phyloP scores from a whole-genome alignment of 1,140 invertebrate species.

The Neoseiulus cucumeris region DNA sequence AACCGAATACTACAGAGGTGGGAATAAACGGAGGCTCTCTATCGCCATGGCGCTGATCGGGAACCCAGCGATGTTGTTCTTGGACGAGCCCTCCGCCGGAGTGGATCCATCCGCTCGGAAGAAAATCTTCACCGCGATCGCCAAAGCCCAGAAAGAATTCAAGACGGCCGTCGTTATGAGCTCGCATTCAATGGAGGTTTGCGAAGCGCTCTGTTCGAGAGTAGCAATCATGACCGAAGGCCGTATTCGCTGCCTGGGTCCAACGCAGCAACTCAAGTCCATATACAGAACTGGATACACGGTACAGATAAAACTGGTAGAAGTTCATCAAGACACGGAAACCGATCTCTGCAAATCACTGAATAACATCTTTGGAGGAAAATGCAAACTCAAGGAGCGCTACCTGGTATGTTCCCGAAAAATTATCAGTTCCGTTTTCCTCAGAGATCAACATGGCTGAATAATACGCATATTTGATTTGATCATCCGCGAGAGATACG shows the following conservation, averaged over 20 bases:
- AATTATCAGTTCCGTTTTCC: no score
- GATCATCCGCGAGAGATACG: no score
- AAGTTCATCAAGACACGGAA: no score
- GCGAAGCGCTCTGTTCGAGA: conserved; percentile 60
- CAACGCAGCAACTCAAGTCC: no score
- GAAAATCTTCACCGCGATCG: conserved; percentile 28
- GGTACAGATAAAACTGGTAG: no score
- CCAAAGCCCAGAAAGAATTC: not conserved
- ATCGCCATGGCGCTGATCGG: conserved; percentile 32
- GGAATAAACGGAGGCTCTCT: conserved; percentile 34
- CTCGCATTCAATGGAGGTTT: conserved; percentile 61
- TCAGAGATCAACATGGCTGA: no score
- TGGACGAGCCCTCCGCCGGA: conserved; percentile 31
- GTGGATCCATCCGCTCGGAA: conserved; percentile 31
- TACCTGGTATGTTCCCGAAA: no score
- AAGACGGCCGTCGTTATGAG: conserved; percentile 37
- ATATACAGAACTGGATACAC: no score
- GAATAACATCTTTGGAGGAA: no score
- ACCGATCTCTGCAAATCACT: no score
- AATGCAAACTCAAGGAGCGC: no score
- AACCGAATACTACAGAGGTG: conserved; percentile 38
- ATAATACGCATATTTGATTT: no score
- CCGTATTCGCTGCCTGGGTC: conserved; percentile 45
- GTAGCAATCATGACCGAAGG: conserved; percentile 74
- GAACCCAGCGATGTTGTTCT: conserved; percentile 27